These are phyloP conservation scores for Troides helena DNA, from an alignment of 2,888 invertebrate species.

Conservation along the genomic window DNA sequence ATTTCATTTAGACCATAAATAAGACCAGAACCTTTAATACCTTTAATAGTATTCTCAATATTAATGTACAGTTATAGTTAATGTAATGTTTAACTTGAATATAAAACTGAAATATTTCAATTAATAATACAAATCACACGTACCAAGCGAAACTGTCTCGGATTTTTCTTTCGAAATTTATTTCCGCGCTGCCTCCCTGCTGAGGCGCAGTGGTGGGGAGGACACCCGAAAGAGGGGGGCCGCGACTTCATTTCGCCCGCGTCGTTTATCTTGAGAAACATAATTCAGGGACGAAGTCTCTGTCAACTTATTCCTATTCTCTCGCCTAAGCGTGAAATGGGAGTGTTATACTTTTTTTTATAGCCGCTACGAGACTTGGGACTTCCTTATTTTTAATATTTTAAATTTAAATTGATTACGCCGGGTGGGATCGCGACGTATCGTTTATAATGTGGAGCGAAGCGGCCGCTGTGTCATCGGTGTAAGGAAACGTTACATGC, in stretches of 20 bases:
- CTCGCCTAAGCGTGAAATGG: slow-evolving; percentile 78
- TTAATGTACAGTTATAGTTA: too few species aligned
- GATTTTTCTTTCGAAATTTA: slow-evolving; percentile 79
- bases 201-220: slow-evolving; percentile 48
- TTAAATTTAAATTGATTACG: slow-evolving; percentile 28
- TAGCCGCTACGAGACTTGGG: slow-evolving; percentile 28
- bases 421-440: neutral
- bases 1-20: too few species aligned
- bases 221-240: slow-evolving; percentile 50
- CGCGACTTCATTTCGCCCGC: slow-evolving; percentile 86
- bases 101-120: slow-evolving; percentile 54
- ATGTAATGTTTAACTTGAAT: neutral
- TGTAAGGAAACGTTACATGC: slow-evolving; percentile 4
- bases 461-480: slow-evolving; percentile 7
- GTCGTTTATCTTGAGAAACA: slow-evolving; percentile 86
- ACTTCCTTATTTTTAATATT: slow-evolving; percentile 27
- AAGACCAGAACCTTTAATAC: neutral
- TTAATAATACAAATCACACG: slow-evolving; percentile 79
- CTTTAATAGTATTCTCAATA: too few species aligned
- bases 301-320: slow-evolving; percentile 82
- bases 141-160: slow-evolving; percentile 71
- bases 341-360: slow-evolving; percentile 61
- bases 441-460: slow-evolving; percentile 31
- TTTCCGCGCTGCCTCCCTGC: slow-evolving; percentile 63
- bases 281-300: slow-evolving; percentile 82